These are phyloP conservation scores for Acleris laterana DNA, from an alignment of 2,888 invertebrate genomes.

Conservation along the genomic window DNA sequence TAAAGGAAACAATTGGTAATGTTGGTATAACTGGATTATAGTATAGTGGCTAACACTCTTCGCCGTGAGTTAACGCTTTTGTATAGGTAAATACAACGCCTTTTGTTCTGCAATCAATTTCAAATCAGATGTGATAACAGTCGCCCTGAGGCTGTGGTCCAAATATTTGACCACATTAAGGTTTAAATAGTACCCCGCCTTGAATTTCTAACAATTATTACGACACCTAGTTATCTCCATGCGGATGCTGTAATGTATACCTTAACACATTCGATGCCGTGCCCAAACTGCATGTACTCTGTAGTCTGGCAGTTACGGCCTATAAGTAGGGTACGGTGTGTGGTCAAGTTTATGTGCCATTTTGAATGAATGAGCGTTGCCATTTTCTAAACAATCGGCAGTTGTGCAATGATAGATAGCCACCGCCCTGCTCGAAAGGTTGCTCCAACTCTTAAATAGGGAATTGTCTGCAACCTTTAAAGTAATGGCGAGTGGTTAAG, in stretches of 20 bases:
- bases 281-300: too few relatives aligned
- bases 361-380: constrained; percentile 47
- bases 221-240: constrained; percentile 8
- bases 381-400: constrained; percentile 59
- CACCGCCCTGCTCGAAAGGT: constrained; percentile 53
- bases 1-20: too few relatives aligned
- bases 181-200: constrained; percentile 12
- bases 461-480: constrained; percentile 36
- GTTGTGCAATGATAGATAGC: constrained; percentile 57
- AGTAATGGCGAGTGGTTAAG: constrained; percentile 22
- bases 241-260: constrained; percentile 9
- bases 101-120: constrained; percentile 25
- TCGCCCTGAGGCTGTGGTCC: constrained; percentile 12
- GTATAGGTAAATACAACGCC: constrained; percentile 5
- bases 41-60: constrained; percentile 29
- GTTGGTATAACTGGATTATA: too few relatives aligned
- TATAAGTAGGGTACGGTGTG: constrained; percentile 18
- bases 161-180: constrained; percentile 11
- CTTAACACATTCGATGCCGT: not conserved
- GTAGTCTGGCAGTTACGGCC: too few relatives aligned
- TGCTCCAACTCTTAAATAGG: constrained; percentile 46
- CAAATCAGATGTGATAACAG: constrained; percentile 21
- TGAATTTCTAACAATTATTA: constrained; percentile 27
- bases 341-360: constrained; percentile 28
- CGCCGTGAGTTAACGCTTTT: constrained; percentile 25